Evolutionary conservation across 2,797 vertebrate species (phyloP).

Genomic region (Enteromius viviparus): DNA sequence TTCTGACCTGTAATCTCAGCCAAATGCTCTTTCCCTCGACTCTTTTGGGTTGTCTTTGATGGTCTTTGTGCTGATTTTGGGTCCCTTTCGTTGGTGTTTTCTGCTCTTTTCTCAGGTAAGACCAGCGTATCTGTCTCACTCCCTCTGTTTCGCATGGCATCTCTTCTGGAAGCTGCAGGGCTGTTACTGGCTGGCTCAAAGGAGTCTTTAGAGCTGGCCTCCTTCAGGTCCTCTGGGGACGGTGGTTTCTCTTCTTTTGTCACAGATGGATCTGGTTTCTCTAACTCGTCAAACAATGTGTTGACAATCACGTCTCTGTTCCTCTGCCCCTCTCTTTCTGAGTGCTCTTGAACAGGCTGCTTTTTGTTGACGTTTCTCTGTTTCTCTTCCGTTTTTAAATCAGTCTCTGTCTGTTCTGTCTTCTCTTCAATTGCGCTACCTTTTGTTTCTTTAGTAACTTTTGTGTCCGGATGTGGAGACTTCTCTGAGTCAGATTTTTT

Average conservation of each 20-base stretch:
- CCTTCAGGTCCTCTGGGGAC: slow-evolving; percentile 18
- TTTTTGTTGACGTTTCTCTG: slow-evolving; percentile 46
- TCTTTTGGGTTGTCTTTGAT: neutral
- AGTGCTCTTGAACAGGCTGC: slow-evolving; percentile 40
- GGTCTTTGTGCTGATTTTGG: neutral
- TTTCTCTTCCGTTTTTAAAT: slow-evolving; percentile 36
- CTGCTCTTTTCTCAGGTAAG: neutral
- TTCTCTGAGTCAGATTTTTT: neutral
- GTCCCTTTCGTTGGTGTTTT: neutral
- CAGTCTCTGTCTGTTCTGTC: slow-evolving; percentile 23
- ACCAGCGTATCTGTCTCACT: neutral
- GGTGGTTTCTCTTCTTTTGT: slow-evolving; percentile 31
- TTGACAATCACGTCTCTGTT: slow-evolving; percentile 46
- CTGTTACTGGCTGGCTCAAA: slow-evolving; percentile 10
- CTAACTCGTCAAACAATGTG: slow-evolving; percentile 19
- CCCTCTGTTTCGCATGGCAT: neutral
- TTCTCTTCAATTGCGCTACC: slow-evolving; percentile 30
- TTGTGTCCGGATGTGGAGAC: neutral
- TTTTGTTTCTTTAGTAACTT: neutral
- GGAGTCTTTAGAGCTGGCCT: neutral
- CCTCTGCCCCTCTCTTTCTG: neutral
- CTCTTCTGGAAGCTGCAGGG: neutral
- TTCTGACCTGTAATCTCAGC: neutral
- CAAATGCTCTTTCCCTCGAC: neutral
- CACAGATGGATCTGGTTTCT: slow-evolving; percentile 39